phyloP scores from a whole-genome alignment of 2,113 vertebrate species.

The Turdus rufiventris region DNA sequence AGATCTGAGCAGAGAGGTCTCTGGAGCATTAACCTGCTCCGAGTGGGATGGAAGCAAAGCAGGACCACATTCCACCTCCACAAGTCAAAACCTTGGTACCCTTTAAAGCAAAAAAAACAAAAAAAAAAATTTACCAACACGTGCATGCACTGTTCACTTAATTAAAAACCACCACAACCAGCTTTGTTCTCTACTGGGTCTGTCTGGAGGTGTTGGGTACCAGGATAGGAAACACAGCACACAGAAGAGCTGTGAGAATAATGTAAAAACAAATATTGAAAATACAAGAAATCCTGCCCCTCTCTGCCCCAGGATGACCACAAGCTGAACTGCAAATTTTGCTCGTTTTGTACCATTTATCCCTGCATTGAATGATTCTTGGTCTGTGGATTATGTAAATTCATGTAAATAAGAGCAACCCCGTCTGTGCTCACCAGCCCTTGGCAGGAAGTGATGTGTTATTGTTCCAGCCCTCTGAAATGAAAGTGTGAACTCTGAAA shows the following conservation, averaged over 20 bases:
- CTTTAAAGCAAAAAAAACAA: background rate
- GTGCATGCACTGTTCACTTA: background rate
- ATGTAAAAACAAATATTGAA: background rate
- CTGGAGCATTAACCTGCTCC: slow-evolving; percentile 4
- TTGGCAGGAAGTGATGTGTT: background rate
- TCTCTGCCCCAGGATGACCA: background rate
- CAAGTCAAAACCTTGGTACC: background rate
- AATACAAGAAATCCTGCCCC: background rate
- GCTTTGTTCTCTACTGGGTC: background rate
- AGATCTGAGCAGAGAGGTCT: slow-evolving; percentile 36
- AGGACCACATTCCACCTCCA: slow-evolving; percentile 25
- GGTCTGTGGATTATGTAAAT: background rate
- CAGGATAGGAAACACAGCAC: background rate
- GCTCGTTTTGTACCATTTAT: background rate
- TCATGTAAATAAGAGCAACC: background rate
- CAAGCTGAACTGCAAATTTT: background rate
- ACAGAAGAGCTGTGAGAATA: background rate
- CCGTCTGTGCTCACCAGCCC: background rate
- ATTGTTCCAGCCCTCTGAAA: background rate
- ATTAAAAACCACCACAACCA: slow-evolving; percentile 7
- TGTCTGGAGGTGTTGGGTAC: background rate
- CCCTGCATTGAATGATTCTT: background rate
- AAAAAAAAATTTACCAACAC: background rate
- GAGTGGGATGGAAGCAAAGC: slow-evolving; percentile 42
- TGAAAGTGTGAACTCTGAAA: background rate